Evolutionary conservation across 1,140 invertebrate species (phyloP), one percentile per base, ranked within the genome.

Genomic region (Drosophila prosaltans): DNA sequence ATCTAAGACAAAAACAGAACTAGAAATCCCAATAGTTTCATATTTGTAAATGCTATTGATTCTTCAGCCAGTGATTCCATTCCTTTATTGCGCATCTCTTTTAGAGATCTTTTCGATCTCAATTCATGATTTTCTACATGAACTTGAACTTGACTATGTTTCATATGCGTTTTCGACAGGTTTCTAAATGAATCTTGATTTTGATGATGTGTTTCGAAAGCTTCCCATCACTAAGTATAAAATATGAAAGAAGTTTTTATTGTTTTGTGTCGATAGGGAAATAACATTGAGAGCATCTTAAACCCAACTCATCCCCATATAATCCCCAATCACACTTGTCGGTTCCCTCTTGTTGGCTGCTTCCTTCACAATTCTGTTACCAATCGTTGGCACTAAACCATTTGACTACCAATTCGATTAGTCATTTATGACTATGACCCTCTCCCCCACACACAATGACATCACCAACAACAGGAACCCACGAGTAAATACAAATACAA

Each of bases 371-470:
- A 59, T 8, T 3, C 24, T 36, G 65, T 39, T 71, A 26, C 55
- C 43, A 36, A 21, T 41, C 11, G 1, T 5, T 26, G 62, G 10
- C 65, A 51, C 57, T 65, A 57, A 77, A 60, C 58, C 77, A 80
- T 66, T 80, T 80, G 77, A 68, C 78, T 80, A 69, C 78, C 78
- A 80, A 80, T 74, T 80, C 71, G 78, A 80, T 80, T 80, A 80
- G 77, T 80, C 78, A 80, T 80, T 80, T 80, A 80, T 65, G 78
- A 54, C 59, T 41, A 40, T 45, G 7, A 5, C 59, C 57, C 59
- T 54, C 43, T 9, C n/a, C 32, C 55, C 58, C 64, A 48, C 43
- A 40, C 16, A 28, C 36, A 40, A 30, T 36, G 41, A 60, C 48
- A 58, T 61, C 51, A 51, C 41, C 36, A 8, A 51, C n/a, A 9